phyloP scores from a whole-genome alignment of 2,888 invertebrate species.

The Drosophila acutilabella region DNA sequence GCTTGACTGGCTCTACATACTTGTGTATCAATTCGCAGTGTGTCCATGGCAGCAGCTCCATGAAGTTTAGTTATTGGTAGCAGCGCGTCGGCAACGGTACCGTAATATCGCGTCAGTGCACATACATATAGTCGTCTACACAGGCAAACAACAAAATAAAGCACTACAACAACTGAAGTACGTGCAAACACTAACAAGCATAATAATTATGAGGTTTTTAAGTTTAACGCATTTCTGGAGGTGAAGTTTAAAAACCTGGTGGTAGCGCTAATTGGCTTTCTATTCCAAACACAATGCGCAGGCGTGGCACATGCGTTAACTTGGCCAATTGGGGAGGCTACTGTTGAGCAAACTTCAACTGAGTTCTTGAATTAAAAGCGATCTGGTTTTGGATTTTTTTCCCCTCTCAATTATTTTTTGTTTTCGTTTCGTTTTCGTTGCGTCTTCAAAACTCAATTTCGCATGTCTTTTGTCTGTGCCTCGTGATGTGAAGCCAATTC shows the following conservation, averaged over 20 bases:
- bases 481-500: conserved; percentile 59
- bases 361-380: conserved; percentile 28
- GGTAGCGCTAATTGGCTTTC: conserved; percentile 48
- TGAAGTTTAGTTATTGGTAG: conserved; percentile 63
- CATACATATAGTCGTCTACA: conserved; percentile 4
- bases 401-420: conserved; percentile 39
- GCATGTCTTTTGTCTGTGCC: conserved; percentile 44
- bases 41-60: conserved; percentile 29
- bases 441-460: conserved; percentile 47
- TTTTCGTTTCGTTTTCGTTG: conserved; percentile 59
- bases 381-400: conserved; percentile 35
- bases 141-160: conserved; percentile 27
- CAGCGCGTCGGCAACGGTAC: conserved; percentile 50
- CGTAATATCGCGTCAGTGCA: conserved; percentile 26
- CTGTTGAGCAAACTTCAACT: conserved; percentile 18
- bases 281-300: conserved; percentile 37
- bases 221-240: conserved; percentile 28
- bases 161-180: conserved; percentile 16
- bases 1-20: conserved; percentile 49
- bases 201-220: conserved; percentile 10
- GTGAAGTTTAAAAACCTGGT: conserved; percentile 16
- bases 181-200: conserved; percentile 11
- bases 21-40: conserved; percentile 46
- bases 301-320: conserved; percentile 37
- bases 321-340: conserved; percentile 8